These are phyloP conservation scores for Ctenicera cuprea DNA, from an alignment of 2,888 invertebrate genomes.

Conservation along the genomic window DNA sequence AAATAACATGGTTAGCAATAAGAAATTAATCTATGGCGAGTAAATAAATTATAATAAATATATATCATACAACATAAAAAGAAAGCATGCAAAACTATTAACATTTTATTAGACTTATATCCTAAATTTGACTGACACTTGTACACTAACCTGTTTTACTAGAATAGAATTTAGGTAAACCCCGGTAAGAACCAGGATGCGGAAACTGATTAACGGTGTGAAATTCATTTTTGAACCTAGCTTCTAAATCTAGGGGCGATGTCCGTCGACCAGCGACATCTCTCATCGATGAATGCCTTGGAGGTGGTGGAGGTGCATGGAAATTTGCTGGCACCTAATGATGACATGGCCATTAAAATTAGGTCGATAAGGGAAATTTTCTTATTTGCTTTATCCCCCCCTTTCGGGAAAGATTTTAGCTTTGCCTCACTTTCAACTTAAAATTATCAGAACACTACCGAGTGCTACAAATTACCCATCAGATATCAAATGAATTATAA, in stretches of 20 bases:
- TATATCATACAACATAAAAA: slow-evolving; percentile 12
- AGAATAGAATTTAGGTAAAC: slow-evolving; percentile 81
- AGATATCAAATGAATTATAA: too few species aligned
- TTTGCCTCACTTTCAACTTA: too few species aligned
- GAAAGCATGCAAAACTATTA: slow-evolving; percentile 6
- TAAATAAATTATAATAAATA: neutral
- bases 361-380: too few species aligned
- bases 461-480: too few species aligned
- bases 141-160: slow-evolving; percentile 77
- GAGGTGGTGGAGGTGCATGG: slow-evolving; percentile 76
- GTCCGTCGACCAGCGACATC: slow-evolving; percentile 63
- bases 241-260: slow-evolving; percentile 78
- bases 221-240: slow-evolving; percentile 81
- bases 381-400: too few species aligned
- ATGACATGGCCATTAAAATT: neutral
- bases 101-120: slow-evolving; percentile 4
- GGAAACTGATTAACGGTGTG: slow-evolving; percentile 79
- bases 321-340: slow-evolving; percentile 51
- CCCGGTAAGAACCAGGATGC: slow-evolving; percentile 80
- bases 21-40: neutral
- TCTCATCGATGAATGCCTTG: slow-evolving; percentile 79
- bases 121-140: neutral
- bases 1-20: slow-evolving; percentile 7
- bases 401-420: slow-evolving; percentile 10
- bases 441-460: too few species aligned